Conservation (phyloP, 1,140 invertebrate genomes). For the Nebria ingens region DNA sequence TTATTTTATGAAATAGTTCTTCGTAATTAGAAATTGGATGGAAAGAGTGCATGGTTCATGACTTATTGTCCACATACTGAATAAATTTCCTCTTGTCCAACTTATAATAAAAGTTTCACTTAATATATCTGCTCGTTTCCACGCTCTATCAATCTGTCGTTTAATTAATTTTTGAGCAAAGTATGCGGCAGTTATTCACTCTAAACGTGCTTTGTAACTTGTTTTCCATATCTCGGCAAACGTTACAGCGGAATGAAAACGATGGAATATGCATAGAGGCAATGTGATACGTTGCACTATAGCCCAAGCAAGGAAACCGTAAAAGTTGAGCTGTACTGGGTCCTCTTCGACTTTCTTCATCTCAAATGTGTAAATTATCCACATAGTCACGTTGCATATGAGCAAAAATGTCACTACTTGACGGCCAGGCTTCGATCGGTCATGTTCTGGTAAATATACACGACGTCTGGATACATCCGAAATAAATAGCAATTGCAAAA, state of each 20-base stretch:
- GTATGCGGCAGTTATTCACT: slow-evolving; percentile 40
- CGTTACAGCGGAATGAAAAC: slow-evolving; percentile 94
- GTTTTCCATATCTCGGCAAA: slow-evolving; percentile 97
- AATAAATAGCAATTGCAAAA: slow-evolving; percentile 89
- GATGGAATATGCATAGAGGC: slow-evolving; percentile 92
- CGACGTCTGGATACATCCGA: slow-evolving; percentile 83
- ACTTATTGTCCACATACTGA: no score
- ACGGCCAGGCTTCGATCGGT: slow-evolving; percentile 84
- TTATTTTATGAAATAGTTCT: no score
- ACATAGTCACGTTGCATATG: slow-evolving; percentile 91
- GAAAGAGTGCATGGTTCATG: no score
- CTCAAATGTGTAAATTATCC: slow-evolving; percentile 93
- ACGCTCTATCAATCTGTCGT: no score
- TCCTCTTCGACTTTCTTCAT: slow-evolving; percentile 85
- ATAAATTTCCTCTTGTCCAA: no score
- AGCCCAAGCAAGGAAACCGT: slow-evolving; percentile 88
- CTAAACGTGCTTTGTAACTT: slow-evolving; percentile 84
- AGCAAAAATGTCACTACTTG: slow-evolving; percentile 92
- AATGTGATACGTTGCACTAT: slow-evolving; percentile 87
- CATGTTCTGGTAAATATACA: slow-evolving; percentile 83
- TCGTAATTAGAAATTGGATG: no score
- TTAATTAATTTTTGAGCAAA: background rate
- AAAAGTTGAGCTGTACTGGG: slow-evolving; percentile 86
- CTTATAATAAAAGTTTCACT: no score
- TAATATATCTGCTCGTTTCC: no score